Evolutionary conservation across 2,888 invertebrate species (phyloP).

Genomic region (Frankliniella fusca): DNA sequence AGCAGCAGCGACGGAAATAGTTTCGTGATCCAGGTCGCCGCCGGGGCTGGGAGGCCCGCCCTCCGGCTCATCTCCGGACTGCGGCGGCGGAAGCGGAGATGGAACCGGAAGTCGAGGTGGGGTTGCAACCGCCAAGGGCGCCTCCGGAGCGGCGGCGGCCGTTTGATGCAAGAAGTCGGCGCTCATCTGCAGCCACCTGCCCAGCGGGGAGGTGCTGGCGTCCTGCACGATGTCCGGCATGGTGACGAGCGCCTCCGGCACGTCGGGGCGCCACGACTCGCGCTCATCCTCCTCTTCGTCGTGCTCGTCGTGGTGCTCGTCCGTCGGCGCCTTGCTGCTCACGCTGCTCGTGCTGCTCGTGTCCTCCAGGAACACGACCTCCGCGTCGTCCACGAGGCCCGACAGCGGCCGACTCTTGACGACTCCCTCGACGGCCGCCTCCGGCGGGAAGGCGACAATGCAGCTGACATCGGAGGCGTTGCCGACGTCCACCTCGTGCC

Average conservation of each 20-base stretch:
- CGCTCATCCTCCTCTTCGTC: not conserved
- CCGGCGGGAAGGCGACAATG: not conserved
- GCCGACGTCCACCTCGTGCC: not conserved
- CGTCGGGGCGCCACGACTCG: not conserved
- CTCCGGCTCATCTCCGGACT: no score
- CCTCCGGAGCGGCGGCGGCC: not conserved
- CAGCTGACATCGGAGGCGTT: not conserved
- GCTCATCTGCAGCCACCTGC: conserved; percentile 7
- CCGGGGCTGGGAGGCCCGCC: no score
- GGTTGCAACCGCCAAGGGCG: no score
- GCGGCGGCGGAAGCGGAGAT: no score
- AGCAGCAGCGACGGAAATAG: no score
- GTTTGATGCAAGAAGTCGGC: not conserved
- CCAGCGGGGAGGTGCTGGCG: conserved; percentile 15
- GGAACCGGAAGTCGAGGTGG: no score
- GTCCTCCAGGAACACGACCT: conserved; percentile 19
- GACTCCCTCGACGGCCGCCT: not conserved
- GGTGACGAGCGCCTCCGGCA: not conserved
- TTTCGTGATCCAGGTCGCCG: no score
- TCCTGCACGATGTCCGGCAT: conserved; percentile 20
- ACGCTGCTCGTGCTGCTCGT: conserved; percentile 7
- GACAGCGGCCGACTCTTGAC: not conserved
- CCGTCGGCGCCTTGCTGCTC: not conserved
- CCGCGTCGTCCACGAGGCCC: not conserved
- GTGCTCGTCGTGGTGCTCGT: not conserved